Percentiles rank a stretch among this genome's conserved stretches.
Conservation (phyloP, 2,113 vertebrate species). For the Cololabis saira region DNA sequence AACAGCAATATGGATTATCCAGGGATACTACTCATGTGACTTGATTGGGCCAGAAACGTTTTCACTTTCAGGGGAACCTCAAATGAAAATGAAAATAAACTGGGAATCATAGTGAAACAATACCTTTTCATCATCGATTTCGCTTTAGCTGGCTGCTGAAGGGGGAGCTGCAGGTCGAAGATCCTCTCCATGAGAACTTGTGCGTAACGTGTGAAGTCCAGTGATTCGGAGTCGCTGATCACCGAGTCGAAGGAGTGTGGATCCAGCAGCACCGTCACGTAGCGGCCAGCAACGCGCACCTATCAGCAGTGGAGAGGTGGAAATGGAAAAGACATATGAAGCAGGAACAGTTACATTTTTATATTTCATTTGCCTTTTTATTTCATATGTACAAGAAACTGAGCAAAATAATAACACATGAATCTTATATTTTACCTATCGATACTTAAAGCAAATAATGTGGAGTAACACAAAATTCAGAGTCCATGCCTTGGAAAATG, state of each 20-base stretch:
- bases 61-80: not conserved
- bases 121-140: constrained; percentile 85
- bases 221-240: constrained; percentile 73
- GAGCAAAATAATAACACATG: too few relatives aligned
- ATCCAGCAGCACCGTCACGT: constrained; percentile 87
- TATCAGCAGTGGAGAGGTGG: constrained; percentile 36
- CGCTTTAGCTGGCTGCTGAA: constrained; percentile 72
- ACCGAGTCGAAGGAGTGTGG: constrained; percentile 85
- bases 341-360: too few relatives aligned
- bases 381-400: too few relatives aligned
- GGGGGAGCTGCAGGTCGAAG: constrained; percentile 84
- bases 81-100: constrained; percentile 45
- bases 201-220: constrained; percentile 87
- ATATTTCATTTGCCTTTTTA: too few relatives aligned
- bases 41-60: not conserved
- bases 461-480: too few relatives aligned
- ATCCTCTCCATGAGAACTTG: constrained; percentile 88
- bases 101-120: not conserved
- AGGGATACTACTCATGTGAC: not conserved
- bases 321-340: not conserved
- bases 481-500: too few relatives aligned
- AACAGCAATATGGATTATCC: not conserved
- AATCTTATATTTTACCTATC: too few relatives aligned
- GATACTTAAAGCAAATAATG: too few relatives aligned
- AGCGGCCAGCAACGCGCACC: constrained; percentile 86